A percentile compares a stretch with the other conserved stretches of the same genome.
Conservation (phyloP, 2,113 vertebrate species). For the Nansenia antarctica region DNA sequence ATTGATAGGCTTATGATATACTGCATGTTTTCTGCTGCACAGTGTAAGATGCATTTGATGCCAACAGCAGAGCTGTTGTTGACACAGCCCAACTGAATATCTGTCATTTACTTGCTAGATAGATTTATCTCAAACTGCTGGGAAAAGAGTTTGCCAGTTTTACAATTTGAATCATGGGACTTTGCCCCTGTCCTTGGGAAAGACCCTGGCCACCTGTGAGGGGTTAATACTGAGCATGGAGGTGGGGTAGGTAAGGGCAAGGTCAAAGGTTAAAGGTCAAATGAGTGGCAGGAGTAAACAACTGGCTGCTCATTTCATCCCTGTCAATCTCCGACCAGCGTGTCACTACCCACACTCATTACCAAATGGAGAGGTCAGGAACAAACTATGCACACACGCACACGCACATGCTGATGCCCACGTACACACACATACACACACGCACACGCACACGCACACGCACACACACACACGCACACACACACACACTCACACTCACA, state of each 20-base stretch:
- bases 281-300: constrained; percentile 48
- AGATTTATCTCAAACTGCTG: constrained; percentile 4
- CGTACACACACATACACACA: no score
- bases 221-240: background rate
- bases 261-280: constrained; percentile 56
- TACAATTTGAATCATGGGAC: constrained; percentile 19
- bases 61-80: background rate
- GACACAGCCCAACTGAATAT: background rate
- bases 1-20: constrained; percentile 15
- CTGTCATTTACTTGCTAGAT: constrained; percentile 11
- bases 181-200: constrained; percentile 15
- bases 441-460: no score
- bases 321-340: constrained; percentile 38
- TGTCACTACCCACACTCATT: background rate
- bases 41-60: background rate
- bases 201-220: background rate
- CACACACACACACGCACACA: no score
- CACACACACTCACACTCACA: no score
- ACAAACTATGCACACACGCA: constrained; percentile 13
- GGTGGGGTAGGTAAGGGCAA: constrained; percentile 15
- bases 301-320: constrained; percentile 22
- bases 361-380: constrained; percentile 19
- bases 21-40: background rate
- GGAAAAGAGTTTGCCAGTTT: constrained; percentile 9
- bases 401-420: no score